A percentile compares a stretch with the other conserved stretches of the same genome.
These are phyloP conservation scores for Caenorhabditis sulstoni DNA, from an alignment of 2,888 invertebrate genomes.

Conservation along the genomic window DNA sequence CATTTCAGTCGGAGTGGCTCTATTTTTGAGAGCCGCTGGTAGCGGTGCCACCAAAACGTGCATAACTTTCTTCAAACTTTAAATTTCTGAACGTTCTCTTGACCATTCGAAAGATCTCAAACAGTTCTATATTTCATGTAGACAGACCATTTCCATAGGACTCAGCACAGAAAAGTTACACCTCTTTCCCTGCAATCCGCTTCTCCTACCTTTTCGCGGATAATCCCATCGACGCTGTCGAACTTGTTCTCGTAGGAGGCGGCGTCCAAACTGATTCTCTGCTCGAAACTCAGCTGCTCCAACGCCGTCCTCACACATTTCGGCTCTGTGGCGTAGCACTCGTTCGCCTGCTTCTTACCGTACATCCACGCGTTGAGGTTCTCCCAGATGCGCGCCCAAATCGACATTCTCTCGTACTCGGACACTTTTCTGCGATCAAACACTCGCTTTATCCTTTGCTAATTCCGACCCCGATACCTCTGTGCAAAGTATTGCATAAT, in stretches of 20 bases:
- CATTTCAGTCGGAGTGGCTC: too few relatives aligned
- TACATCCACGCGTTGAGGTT: conserved; percentile 54
- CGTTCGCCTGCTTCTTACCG: conserved; percentile 41
- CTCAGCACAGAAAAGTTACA: too few relatives aligned
- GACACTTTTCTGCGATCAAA: conserved; percentile 46
- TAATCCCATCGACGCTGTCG: conserved; percentile 55
- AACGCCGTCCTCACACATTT: conserved; percentile 61
- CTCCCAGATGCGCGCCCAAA: conserved; percentile 65
- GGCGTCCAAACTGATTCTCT: conserved; percentile 60
- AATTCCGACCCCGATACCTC: conserved; percentile 36
- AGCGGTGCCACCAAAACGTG: too few relatives aligned
- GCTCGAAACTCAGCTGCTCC: conserved; percentile 64
- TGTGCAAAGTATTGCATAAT: conserved; percentile 67
- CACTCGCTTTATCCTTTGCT: too few relatives aligned
- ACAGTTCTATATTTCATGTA: too few relatives aligned
- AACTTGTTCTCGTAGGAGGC: conserved; percentile 65
- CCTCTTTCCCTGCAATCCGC: too few relatives aligned
- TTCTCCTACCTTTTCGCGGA: conserved; percentile 43
- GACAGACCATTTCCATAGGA: too few relatives aligned
- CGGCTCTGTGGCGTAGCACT: conserved; percentile 65
- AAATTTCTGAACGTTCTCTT: too few relatives aligned
- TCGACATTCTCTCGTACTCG: conserved; percentile 61
- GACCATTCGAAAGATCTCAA: too few relatives aligned
- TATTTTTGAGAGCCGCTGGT: too few relatives aligned
- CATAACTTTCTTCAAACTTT: too few relatives aligned